Conservation (phyloP, 1,140 invertebrate genomes). For the Drosophila sp. region DNA sequence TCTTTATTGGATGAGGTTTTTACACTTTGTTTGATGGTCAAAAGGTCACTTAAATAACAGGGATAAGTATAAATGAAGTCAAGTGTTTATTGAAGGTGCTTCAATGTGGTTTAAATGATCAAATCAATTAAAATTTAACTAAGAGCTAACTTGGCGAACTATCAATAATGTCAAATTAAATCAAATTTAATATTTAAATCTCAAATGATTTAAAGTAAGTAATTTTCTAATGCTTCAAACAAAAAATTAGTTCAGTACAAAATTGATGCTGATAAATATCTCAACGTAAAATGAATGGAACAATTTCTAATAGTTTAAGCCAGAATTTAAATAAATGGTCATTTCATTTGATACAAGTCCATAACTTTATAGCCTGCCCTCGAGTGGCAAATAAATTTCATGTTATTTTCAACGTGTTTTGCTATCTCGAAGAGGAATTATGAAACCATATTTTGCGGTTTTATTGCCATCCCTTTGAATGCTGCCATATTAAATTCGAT, state of each 20-base stretch:
- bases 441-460: constrained; percentile 9
- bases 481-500: constrained; percentile 9
- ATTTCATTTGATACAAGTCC: neutral
- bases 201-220: too few relatives aligned
- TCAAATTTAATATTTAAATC: too few relatives aligned
- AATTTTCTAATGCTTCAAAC: too few relatives aligned
- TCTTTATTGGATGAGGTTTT: constrained; percentile 48
- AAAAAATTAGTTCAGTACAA: too few relatives aligned
- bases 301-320: too few relatives aligned
- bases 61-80: neutral
- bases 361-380: neutral
- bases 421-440: neutral
- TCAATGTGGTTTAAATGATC: too few relatives aligned
- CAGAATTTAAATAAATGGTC: neutral
- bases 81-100: neutral
- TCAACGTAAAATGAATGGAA: too few relatives aligned
- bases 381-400: neutral
- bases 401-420: neutral
- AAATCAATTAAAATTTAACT: too few relatives aligned
- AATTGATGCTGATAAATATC: too few relatives aligned
- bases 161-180: too few relatives aligned
- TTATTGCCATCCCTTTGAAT: constrained; percentile 5
- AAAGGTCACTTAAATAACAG: constrained; percentile 25
- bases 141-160: too few relatives aligned
- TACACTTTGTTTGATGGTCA: constrained; percentile 31